phyloP scores from a whole-genome alignment of 2,888 invertebrate genomes.

The Tenthredo livida region DNA sequence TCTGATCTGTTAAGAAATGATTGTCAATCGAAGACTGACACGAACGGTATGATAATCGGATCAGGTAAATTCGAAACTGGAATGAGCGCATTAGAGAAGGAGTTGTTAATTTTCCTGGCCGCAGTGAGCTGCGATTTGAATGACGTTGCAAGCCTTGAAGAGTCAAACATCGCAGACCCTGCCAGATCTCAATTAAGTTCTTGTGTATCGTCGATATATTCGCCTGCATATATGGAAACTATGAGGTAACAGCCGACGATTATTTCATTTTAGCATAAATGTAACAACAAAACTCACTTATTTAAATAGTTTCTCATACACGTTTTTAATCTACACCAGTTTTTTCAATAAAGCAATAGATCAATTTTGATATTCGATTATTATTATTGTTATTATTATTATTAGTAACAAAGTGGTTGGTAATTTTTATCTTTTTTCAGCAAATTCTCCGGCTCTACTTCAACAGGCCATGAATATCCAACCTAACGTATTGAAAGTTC shows the following conservation, averaged over 20 bases:
- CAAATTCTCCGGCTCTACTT: too few relatives aligned
- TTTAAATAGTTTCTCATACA: too few relatives aligned
- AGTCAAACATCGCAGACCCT: neutral
- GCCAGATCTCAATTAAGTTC: neutral
- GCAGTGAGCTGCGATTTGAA: neutral
- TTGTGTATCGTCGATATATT: neutral
- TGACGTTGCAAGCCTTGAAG: neutral
- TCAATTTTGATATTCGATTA: too few relatives aligned
- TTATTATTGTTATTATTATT: too few relatives aligned
- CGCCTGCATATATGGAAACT: neutral
- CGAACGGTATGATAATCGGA: neutral
- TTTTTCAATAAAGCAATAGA: too few relatives aligned
- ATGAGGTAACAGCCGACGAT: neutral
- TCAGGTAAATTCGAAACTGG: neutral
- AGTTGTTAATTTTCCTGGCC: slow-evolving; percentile 16
- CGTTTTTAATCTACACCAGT: too few relatives aligned
- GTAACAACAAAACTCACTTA: neutral
- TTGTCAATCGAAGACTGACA: neutral
- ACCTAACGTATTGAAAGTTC: too few relatives aligned
- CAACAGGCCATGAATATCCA: too few relatives aligned
- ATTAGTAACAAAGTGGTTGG: too few relatives aligned
- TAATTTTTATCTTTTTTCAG: too few relatives aligned
- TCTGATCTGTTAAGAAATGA: neutral
- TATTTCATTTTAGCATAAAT: neutral
- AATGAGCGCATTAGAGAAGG: neutral